phyloP scores from a whole-genome alignment of 2,888 invertebrate species.

The Pyrrhosoma nymphula region DNA sequence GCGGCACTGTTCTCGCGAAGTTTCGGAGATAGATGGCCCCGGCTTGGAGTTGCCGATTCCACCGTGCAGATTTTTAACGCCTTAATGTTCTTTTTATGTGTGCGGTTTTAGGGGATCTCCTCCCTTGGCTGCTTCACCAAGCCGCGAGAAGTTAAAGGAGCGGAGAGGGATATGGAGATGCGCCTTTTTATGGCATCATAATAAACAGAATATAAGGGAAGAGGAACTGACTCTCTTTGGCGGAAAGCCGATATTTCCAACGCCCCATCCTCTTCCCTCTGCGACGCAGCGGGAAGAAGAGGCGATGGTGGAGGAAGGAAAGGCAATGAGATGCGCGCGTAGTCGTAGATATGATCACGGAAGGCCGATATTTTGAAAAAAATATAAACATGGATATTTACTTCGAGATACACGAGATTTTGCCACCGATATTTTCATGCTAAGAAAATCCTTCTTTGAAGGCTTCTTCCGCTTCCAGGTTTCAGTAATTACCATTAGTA shows the following conservation, averaged over 20 bases:
- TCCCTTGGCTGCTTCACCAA: background rate
- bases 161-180: background rate
- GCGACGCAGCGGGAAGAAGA: background rate
- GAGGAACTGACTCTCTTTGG: background rate
- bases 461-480: too few species aligned
- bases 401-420: too few species aligned
- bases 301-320: background rate
- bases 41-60: background rate
- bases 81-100: conserved; percentile 16
- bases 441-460: too few species aligned
- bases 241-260: background rate
- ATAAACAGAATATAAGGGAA: background rate
- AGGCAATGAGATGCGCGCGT: background rate
- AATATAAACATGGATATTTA: too few species aligned
- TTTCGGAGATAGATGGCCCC: background rate
- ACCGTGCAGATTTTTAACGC: background rate
- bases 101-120: background rate
- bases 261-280: background rate
- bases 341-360: background rate
- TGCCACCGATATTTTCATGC: too few species aligned
- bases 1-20: background rate
- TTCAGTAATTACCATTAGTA: too few species aligned
- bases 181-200: conserved; percentile 3
- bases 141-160: background rate
- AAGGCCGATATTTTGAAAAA: background rate